Evolutionary conservation across 53 echinoderm and acorn worm genomes (phyloP).

Genomic region (Holothuria leucospilota): DNA sequence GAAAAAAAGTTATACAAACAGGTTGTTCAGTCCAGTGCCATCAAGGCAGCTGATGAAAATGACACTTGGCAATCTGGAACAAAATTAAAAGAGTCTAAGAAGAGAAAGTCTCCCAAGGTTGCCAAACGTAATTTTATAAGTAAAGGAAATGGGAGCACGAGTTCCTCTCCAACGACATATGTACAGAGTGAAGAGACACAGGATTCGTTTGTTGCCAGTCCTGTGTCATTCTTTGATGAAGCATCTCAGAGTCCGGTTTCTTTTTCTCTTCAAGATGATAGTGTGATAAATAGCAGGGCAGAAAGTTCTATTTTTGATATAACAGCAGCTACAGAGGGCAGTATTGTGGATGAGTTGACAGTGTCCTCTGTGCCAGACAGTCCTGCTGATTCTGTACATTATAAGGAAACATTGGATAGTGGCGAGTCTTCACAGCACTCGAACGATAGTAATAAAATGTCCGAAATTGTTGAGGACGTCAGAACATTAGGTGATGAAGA

Average conservation of each 20-base stretch:
- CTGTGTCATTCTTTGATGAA: not conserved
- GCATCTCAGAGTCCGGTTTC: not conserved
- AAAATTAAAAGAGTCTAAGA: not conserved
- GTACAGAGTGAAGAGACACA: constrained; percentile 8
- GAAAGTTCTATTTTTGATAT: too few species aligned
- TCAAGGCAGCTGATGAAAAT: not conserved
- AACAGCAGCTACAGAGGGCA: not conserved
- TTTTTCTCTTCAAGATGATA: too few species aligned
- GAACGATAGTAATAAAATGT: constrained; percentile 1
- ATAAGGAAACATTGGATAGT: constrained; percentile 6
- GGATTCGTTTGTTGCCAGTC: not conserved
- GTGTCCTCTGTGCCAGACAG: constrained; percentile 40
- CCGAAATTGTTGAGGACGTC: not conserved
- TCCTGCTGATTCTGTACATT: not conserved
- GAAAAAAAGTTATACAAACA: constrained; percentile 21
- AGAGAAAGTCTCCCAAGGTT: constrained; percentile 26
- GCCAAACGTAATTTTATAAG: not conserved
- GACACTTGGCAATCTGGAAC: not conserved
- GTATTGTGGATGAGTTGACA: constrained; percentile 15
- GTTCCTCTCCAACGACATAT: not conserved
- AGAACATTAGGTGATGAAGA: not conserved
- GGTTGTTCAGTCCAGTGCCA: constrained; percentile 23
- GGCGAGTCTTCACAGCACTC: constrained; percentile 21
- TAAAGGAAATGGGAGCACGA: constrained; percentile 1
- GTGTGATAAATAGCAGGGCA: too few species aligned